Percentiles rank a stretch among this genome's conserved stretches.
These are phyloP conservation scores for Endomychus coccineus DNA, from an alignment of 2,888 invertebrate species.

Conservation along the genomic window DNA sequence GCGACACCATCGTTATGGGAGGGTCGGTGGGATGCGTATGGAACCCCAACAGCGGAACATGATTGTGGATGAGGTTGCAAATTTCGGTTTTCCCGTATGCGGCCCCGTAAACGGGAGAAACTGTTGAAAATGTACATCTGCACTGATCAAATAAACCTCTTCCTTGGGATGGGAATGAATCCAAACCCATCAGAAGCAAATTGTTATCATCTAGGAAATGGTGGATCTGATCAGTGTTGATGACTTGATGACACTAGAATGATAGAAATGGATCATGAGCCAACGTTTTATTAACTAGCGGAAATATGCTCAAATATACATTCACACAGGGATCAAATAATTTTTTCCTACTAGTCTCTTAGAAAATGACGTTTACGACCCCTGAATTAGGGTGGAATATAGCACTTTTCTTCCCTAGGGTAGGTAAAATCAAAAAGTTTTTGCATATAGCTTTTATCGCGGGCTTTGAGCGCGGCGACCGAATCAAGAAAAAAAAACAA, in stretches of 20 bases:
- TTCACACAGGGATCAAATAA: no score
- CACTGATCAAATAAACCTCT: slow-evolving; percentile 93
- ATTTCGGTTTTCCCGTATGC: slow-evolving; percentile 85
- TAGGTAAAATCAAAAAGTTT: no score
- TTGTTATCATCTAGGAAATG: slow-evolving; percentile 86
- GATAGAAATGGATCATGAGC: no score
- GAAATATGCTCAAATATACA: no score
- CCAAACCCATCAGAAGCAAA: slow-evolving; percentile 97
- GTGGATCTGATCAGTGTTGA: slow-evolving; percentile 91
- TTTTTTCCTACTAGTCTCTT: no score
- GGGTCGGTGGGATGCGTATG: slow-evolving; percentile 91
- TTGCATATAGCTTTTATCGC: no score
- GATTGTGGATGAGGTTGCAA: slow-evolving; percentile 78
- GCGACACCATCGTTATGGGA: slow-evolving; percentile 72
- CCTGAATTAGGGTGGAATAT: no score
- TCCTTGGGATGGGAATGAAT: slow-evolving; percentile 99
- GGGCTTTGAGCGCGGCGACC: no score
- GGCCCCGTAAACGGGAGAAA: slow-evolving; percentile 92
- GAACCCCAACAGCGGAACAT: slow-evolving; percentile 80
- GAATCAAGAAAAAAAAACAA: no score
- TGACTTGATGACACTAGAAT: slow-evolving; percentile 88
- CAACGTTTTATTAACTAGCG: no score
- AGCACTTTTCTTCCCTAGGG: no score
- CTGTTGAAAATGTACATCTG: slow-evolving; percentile 94
- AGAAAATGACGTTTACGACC: no score